Conservation (phyloP, 2,113 vertebrate species). For the Ascaphus truei region DNA sequence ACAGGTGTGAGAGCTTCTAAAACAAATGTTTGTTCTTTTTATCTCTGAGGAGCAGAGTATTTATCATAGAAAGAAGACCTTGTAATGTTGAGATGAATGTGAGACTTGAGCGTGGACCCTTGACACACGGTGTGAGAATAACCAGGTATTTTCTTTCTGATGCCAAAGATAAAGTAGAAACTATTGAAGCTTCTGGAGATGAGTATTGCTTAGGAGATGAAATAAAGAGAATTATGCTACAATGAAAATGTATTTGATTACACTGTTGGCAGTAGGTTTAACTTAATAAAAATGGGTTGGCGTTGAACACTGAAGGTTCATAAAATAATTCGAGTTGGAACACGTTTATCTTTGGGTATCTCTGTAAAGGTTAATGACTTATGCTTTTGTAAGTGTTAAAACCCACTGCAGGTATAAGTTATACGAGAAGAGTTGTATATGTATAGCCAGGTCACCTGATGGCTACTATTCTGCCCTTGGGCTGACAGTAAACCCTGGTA, state of each 20-base stretch:
- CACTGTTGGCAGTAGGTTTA: background rate
- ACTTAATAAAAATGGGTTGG: conserved; percentile 7
- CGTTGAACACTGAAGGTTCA: background rate
- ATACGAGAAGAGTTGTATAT: background rate
- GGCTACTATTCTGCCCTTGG: no score
- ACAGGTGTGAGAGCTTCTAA: background rate
- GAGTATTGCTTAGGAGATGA: background rate
- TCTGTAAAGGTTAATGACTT: conserved; percentile 1
- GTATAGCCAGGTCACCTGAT: no score
- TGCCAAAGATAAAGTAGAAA: background rate
- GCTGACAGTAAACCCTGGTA: no score
- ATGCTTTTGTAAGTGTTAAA: background rate
- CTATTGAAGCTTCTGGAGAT: background rate
- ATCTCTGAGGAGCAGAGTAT: background rate
- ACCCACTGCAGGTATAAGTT: background rate
- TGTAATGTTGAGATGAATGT: background rate
- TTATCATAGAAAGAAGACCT: background rate
- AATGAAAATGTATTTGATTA: background rate
- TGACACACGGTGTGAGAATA: background rate
- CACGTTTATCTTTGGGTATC: no score
- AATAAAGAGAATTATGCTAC: background rate
- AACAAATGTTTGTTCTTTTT: conserved; percentile 10
- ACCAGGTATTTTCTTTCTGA: background rate
- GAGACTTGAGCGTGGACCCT: background rate
- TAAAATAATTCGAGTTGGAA: background rate